Evolutionary conservation across 1,140 invertebrate genomes (phyloP).

Genomic region (Semibalanus balanoides): DNA sequence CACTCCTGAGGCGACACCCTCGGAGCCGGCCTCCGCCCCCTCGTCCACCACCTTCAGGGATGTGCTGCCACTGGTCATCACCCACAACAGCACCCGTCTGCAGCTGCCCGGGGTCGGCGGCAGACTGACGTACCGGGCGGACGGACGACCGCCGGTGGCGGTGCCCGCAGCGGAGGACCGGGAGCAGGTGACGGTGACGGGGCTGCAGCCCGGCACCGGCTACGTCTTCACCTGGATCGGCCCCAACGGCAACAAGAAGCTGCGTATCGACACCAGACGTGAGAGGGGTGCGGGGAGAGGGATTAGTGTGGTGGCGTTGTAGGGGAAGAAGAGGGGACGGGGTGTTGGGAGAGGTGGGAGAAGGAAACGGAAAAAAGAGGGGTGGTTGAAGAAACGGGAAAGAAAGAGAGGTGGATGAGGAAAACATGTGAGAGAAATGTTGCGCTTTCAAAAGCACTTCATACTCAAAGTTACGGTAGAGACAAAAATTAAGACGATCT

Average conservation of each 20-base stretch:
- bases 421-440: no score
- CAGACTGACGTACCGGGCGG: constrained; percentile 16
- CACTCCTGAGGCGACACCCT: not conserved
- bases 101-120: constrained; percentile 21
- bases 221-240: constrained; percentile 24
- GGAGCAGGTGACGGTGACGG: constrained; percentile 18
- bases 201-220: constrained; percentile 20
- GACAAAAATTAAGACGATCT: no score
- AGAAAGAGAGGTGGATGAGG: no score
- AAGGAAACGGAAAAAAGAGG: no score
- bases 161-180: constrained; percentile 19
- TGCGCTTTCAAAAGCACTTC: no score
- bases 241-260: constrained; percentile 12
- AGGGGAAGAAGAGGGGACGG: no score
- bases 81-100: constrained; percentile 21
- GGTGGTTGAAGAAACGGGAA: no score
- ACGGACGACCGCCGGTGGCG: constrained; percentile 18
- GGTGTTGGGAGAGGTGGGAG: no score
- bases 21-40: no score
- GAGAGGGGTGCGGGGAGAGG: no score
- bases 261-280: constrained; percentile 18
- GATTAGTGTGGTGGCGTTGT: no score
- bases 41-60: not conserved
- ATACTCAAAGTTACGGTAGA: no score
- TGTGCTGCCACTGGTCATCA: not conserved